Evolutionary conservation across 2,797 vertebrate species (phyloP).

Genomic region (Taeniopygia guttata): DNA sequence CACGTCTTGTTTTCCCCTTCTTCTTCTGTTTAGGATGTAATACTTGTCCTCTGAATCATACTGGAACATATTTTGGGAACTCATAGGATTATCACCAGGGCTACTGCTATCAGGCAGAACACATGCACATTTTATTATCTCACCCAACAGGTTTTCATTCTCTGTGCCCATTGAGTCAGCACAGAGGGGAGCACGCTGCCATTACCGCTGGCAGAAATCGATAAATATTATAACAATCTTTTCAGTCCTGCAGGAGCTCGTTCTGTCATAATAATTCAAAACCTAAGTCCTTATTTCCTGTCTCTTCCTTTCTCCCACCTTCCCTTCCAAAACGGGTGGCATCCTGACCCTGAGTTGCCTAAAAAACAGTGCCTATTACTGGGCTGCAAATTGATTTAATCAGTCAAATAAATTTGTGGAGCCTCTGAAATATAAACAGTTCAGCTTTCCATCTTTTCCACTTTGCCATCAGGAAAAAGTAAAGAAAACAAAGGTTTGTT

Average conservation of each 20-base stretch:
- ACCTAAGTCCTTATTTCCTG: not conserved
- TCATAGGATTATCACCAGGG: constrained; percentile 67
- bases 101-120: constrained; percentile 63
- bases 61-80: constrained; percentile 55
- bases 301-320: not conserved
- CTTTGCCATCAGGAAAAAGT: not conserved
- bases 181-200: not conserved
- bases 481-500: not conserved
- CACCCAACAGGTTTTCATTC: constrained; percentile 60
- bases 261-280: constrained; percentile 16
- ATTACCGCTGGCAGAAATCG: constrained; percentile 5
- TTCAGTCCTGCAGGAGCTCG: not conserved
- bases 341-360: not conserved
- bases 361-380: not conserved
- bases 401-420: not conserved
- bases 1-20: not conserved
- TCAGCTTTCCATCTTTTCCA: not conserved
- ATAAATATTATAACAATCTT: constrained; percentile 23
- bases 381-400: not conserved
- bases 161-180: constrained; percentile 48
- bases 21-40: constrained; percentile 7
- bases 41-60: constrained; percentile 31
- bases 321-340: not conserved
- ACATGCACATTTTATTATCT: constrained; percentile 68
- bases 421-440: not conserved